Conservation (phyloP, 2,797 vertebrate species). For the Limosa lapponica region DNA sequence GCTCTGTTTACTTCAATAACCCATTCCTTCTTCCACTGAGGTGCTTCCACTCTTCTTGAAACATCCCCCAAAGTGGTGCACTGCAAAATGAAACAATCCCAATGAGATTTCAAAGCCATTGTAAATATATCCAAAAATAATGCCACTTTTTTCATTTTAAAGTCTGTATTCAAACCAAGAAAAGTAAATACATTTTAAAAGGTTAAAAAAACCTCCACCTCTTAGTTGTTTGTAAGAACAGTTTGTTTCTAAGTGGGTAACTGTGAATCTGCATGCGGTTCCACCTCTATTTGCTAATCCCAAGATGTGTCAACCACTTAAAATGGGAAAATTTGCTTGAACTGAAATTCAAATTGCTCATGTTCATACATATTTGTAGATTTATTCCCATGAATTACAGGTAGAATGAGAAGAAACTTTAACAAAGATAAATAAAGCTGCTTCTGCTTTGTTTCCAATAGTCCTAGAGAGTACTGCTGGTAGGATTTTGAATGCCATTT, state of each 20-base stretch:
- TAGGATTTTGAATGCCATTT: neutral
- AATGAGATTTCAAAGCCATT: neutral
- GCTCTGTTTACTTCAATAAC: neutral
- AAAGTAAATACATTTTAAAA: neutral
- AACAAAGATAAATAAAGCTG: neutral
- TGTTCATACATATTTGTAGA: neutral
- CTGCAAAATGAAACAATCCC: neutral
- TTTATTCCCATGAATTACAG: constrained; percentile 2
- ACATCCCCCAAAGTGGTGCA: neutral
- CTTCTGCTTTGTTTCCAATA: neutral
- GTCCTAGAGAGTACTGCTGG: neutral
- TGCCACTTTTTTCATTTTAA: neutral
- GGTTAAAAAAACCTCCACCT: neutral
- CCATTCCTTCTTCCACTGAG: neutral
- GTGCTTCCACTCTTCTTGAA: neutral
- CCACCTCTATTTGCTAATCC: neutral
- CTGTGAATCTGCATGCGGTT: neutral
- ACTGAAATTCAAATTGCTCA: neutral
- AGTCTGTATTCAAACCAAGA: neutral
- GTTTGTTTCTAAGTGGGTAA: neutral
- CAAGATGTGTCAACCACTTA: neutral
- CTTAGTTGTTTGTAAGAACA: neutral
- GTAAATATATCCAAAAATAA: neutral
- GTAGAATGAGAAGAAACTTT: neutral
- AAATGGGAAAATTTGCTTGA: neutral